These are phyloP conservation scores for Taphrorychus bicolor DNA, from an alignment of 2,888 invertebrate genomes.

Conservation along the genomic window DNA sequence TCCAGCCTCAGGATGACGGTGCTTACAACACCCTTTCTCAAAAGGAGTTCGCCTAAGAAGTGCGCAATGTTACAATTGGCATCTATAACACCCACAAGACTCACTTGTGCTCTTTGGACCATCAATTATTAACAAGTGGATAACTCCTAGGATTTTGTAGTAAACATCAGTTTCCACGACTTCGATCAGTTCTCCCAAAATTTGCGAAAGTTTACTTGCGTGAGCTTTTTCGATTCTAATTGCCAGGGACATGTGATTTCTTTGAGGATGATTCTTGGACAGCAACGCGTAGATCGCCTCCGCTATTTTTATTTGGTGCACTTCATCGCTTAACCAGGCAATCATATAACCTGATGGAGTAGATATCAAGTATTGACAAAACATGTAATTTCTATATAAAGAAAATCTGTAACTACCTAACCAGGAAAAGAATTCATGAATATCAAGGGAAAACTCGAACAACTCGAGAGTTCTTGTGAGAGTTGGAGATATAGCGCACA, in stretches of 20 bases:
- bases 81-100: no score
- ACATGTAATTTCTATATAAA: no score
- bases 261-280: conserved; percentile 17
- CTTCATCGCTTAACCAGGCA: conserved; percentile 32
- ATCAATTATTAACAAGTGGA: conserved; percentile 48
- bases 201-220: conserved; percentile 54
- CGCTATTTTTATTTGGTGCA: conserved; percentile 14
- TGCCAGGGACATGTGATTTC: conserved; percentile 41
- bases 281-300: conserved; percentile 27
- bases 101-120: conserved; percentile 53
- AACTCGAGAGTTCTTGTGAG: no score
- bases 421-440: no score
- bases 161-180: conserved; percentile 52
- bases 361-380: no score
- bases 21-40: conserved; percentile 53
- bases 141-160: conserved; percentile 51
- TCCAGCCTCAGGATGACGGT: conserved; percentile 54
- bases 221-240: conserved; percentile 49
- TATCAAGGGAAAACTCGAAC: no score
- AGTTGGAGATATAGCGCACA: no score
- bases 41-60: conserved; percentile 55
- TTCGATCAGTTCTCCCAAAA: conserved; percentile 52
- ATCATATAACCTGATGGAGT: no score
- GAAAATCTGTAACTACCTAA: no score
- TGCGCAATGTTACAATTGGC: no score